Evolutionary conservation across 2,888 invertebrate genomes (phyloP).

Genomic region (Aspidiotus rigidus): DNA sequence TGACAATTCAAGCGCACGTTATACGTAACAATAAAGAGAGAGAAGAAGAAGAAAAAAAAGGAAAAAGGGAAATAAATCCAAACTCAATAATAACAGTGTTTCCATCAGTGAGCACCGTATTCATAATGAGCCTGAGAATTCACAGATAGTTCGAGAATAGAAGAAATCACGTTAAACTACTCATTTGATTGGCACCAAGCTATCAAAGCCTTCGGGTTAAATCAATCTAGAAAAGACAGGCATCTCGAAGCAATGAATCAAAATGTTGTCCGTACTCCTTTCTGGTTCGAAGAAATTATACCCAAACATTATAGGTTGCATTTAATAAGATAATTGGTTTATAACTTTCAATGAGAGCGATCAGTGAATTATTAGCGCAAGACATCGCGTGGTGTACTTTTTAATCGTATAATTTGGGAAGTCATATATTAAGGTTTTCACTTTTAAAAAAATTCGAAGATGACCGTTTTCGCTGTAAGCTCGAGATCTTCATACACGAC

Average conservation of each 20-base stretch:
- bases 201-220: slow-evolving; percentile 33
- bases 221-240: slow-evolving; percentile 32
- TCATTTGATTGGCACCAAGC: slow-evolving; percentile 33
- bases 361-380: slow-evolving; percentile 33
- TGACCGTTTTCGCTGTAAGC: slow-evolving; percentile 2
- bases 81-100: slow-evolving; percentile 27
- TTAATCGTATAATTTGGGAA: slow-evolving; percentile 15
- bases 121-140: slow-evolving; percentile 21
- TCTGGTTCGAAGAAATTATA: slow-evolving; percentile 19
- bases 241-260: slow-evolving; percentile 32
- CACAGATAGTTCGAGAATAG: slow-evolving; percentile 11
- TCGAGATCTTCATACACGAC: background rate
- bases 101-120: background rate
- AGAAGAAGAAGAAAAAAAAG: background rate
- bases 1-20: background rate
- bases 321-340: slow-evolving; percentile 32
- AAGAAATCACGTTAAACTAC: slow-evolving; percentile 28
- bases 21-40: background rate
- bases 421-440: slow-evolving; percentile 3
- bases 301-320: slow-evolving; percentile 26
- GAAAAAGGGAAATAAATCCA: slow-evolving; percentile 9
- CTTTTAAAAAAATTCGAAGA: background rate
- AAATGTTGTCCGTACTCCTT: slow-evolving; percentile 12
- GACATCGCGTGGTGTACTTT: slow-evolving; percentile 33
- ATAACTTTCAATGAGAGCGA: slow-evolving; percentile 22